Percentiles rank a stretch among this genome's conserved stretches.
phyloP scores from a whole-genome alignment of 2,797 vertebrate genomes.

The Schizopygopsis malacanthus region DNA sequence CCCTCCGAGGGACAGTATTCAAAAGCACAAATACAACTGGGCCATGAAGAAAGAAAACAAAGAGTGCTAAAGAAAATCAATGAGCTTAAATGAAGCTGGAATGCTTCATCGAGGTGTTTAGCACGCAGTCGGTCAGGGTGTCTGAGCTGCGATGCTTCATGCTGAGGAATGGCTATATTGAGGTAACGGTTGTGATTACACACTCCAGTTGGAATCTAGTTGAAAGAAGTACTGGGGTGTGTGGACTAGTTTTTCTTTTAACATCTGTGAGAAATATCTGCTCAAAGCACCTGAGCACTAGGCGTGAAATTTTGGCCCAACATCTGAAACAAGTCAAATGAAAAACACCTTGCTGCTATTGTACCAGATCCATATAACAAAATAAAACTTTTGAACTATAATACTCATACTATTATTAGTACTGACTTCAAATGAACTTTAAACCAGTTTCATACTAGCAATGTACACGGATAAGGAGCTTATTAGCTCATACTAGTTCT shows the following conservation, averaged over 20 bases:
- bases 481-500: background rate
- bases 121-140: conserved; percentile 43
- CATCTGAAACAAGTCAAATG: background rate
- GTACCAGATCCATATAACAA: background rate
- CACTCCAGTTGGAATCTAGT: conserved; percentile 20
- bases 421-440: background rate
- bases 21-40: conserved; percentile 49
- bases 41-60: conserved; percentile 51
- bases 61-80: conserved; percentile 45
- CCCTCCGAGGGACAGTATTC: conserved; percentile 48
- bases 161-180: conserved; percentile 32
- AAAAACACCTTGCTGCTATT: conserved; percentile 2
- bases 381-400: conserved; percentile 1
- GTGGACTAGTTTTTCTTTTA: background rate
- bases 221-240: conserved; percentile 3
- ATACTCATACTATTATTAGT: background rate
- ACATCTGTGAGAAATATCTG: conserved; percentile 30
- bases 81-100: conserved; percentile 48
- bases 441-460: background rate
- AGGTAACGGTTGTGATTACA: conserved; percentile 38
- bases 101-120: conserved; percentile 37
- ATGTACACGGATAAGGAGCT: background rate
- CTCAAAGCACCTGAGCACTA: background rate
- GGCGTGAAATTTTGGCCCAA: background rate
- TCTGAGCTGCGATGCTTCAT: conserved; percentile 34